Evolutionary conservation across 1,140 invertebrate genomes (phyloP).

Genomic region (Tetramorium parvispinum): DNA sequence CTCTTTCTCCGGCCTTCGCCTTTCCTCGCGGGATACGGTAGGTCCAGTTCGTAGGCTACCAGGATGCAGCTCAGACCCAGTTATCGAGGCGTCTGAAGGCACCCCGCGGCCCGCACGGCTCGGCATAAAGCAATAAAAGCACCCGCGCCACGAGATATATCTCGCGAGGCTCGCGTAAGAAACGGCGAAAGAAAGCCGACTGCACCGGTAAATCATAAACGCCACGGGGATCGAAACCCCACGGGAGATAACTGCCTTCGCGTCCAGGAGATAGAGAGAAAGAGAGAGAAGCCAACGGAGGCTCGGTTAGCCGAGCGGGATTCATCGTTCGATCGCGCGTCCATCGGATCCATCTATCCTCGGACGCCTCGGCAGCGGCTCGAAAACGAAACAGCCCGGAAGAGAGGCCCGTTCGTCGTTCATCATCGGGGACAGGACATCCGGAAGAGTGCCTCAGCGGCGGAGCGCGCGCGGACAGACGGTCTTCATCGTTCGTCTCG

Average conservation of each 20-base stretch:
- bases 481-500: neutral
- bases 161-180: slow-evolving; percentile 53
- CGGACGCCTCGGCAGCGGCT: slow-evolving; percentile 14
- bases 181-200: slow-evolving; percentile 56
- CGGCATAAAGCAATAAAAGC: slow-evolving; percentile 53
- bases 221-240: slow-evolving; percentile 68
- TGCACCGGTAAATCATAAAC: slow-evolving; percentile 75
- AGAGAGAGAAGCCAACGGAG: neutral
- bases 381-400: slow-evolving; percentile 52
- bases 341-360: slow-evolving; percentile 24
- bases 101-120: slow-evolving; percentile 32
- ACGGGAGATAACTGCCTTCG: slow-evolving; percentile 68
- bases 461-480: neutral
- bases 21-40: slow-evolving; percentile 43
- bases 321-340: slow-evolving; percentile 55
- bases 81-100: slow-evolving; percentile 58
- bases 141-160: slow-evolving; percentile 40
- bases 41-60: slow-evolving; percentile 57
- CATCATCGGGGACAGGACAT: slow-evolving; percentile 41
- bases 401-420: slow-evolving; percentile 25
- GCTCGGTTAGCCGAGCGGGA: slow-evolving; percentile 52
- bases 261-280: slow-evolving; percentile 49
- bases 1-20: slow-evolving; percentile 9
- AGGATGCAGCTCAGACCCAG: slow-evolving; percentile 55
- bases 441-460: slow-evolving; percentile 31